Conservation (phyloP, 2,113 vertebrate species). For the Camelus bactrianus region DNA sequence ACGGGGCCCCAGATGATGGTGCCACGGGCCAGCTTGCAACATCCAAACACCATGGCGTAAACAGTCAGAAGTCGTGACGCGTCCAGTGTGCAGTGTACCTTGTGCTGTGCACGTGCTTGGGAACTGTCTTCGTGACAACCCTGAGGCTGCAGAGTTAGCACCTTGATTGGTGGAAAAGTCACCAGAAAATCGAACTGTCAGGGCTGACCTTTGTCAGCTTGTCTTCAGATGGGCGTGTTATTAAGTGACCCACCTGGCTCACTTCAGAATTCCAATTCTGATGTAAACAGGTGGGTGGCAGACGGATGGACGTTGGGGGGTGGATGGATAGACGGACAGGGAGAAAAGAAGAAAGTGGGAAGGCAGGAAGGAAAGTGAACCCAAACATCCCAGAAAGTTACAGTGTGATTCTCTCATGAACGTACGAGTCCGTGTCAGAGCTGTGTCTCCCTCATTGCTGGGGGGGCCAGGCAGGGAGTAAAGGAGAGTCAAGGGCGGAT, state of each 20-base stretch:
- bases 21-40: accelerated
- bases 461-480: not conserved
- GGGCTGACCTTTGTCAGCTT: not conserved
- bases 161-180: not conserved
- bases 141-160: not conserved
- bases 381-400: not conserved
- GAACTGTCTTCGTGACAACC: not conserved
- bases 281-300: not conserved
- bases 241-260: not conserved
- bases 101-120: accelerated
- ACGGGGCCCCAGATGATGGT: accelerated
- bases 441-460: not conserved
- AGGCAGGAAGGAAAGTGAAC: not conserved
- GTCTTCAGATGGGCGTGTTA: not conserved
- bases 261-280: not conserved
- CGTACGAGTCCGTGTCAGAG: not conserved
- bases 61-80: too few relatives aligned
- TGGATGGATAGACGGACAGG: too few relatives aligned
- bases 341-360: not conserved
- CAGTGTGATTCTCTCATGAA: not conserved
- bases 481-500: not conserved
- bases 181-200: not conserved
- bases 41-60: accelerated
- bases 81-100: accelerated
- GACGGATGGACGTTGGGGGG: not conserved